Evolutionary conservation across 2,888 invertebrate genomes (phyloP), one percentile per base, ranked within the genome.

Genomic region (Nymphalis c-album): DNA sequence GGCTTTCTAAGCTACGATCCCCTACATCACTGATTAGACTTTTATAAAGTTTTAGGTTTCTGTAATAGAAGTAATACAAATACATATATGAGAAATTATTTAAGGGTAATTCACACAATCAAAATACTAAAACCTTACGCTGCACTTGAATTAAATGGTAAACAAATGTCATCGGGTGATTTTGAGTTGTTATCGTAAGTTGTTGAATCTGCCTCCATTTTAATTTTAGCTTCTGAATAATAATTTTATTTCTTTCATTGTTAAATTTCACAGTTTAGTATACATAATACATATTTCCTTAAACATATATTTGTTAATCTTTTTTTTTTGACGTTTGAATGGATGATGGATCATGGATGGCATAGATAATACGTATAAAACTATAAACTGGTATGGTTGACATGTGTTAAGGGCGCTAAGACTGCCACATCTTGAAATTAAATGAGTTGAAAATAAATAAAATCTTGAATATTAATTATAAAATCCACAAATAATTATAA

Each of bases 161-260:
- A 79, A 72, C 65, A 68, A 66, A 81, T 76, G 60, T 81, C 80
- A 65, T 78, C 73, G 35, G 74, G 63, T 70, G 79, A 75, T 76
- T 87, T 74, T 26, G 74, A 63, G 72, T 74, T 84, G 60, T 74
- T 84, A 50, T 92, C 92, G 50, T 81, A 83, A 1, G 92, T 92
- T 35, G 93, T 93, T 8, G 93, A 93, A 77, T 93, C 93, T 65
- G 93, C 86, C 83, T 93, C 93, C 92, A 92, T 91, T 73, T 57
- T 57, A 40, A 10, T 6, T 35, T 31, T 55, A 31, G 10, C 18
- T 55, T 18, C 18, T 40, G 1, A 57, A 40, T 13, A 13, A 13
- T 8, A 1, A 10, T 5, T 57, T 40, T 40, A 35, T 18, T 57
- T 40, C 17, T 40, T 31, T 35, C 18, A 22, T 53, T 53, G 6